A percentile compares a stretch with the other conserved stretches of the same genome.
Evolutionary conservation across 2,797 vertebrate species (phyloP).

Genomic region (Presbytis comata): DNA sequence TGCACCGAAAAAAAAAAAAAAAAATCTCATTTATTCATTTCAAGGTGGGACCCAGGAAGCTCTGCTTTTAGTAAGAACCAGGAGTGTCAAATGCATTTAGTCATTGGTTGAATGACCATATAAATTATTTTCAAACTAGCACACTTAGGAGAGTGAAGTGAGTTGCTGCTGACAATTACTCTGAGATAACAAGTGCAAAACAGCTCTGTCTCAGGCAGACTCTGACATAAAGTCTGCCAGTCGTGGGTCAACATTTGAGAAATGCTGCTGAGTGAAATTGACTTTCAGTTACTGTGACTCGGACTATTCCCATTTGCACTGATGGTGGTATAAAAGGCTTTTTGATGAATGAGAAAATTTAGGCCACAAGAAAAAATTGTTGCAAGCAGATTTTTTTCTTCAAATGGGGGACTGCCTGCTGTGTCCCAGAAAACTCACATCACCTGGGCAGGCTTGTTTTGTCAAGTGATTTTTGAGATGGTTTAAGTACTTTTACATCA

Average conservation of each 20-base stretch:
- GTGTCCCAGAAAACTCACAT: not conserved
- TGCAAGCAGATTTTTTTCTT: not conserved
- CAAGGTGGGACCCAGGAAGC: not conserved
- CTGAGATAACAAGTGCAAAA: not conserved
- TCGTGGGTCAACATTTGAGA: not conserved
- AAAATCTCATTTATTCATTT: not conserved
- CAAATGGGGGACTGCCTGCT: not conserved
- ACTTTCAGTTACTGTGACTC: not conserved
- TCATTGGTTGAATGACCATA: not conserved
- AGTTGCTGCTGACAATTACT: not conserved
- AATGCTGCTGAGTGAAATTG: not conserved
- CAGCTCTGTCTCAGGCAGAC: not conserved
- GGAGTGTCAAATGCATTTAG: not conserved
- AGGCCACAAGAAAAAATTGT: not conserved
- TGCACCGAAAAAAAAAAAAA: not conserved
- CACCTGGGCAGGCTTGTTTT: not conserved
- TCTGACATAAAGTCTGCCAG: not conserved
- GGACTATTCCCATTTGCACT: not conserved
- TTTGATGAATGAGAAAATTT: not conserved
- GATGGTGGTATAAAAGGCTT: not conserved
- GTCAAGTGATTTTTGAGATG: not conserved
- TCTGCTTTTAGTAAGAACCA: not conserved
- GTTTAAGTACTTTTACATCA: not conserved
- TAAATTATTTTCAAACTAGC: not conserved
- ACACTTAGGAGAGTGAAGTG: not conserved